A percentile compares a stretch with the other conserved stretches of the same genome.
These are phyloP conservation scores for Ditylenchus dipsaci DNA, from an alignment of 1,140 invertebrate species.

Conservation along the genomic window DNA sequence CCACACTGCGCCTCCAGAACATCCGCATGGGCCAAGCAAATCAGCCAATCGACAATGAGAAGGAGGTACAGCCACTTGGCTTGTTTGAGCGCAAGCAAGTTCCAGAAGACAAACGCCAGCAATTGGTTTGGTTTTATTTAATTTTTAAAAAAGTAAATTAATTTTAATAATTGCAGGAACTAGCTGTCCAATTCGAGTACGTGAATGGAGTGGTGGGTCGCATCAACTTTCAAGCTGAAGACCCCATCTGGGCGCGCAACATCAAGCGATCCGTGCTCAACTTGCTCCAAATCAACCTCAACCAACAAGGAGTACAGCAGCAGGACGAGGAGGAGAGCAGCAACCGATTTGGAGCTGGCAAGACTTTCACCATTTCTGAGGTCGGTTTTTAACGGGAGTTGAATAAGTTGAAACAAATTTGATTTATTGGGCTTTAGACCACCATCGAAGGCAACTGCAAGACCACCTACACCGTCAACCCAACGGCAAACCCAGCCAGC, in stretches of 20 bases:
- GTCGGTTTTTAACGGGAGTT: conserved; percentile 3
- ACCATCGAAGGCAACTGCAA: conserved; percentile 35
- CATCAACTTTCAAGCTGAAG: conserved; percentile 25
- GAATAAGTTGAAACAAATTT: not conserved
- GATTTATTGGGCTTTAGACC: conserved; percentile 5
- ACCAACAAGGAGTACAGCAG: conserved; percentile 15
- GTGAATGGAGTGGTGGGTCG: conserved; percentile 30
- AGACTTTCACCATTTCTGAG: conserved; percentile 31
- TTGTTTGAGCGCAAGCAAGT: conserved; percentile 13
- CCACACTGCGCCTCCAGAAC: conserved; percentile 17
- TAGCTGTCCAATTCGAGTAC: conserved; percentile 27
- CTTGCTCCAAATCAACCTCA: conserved; percentile 33
- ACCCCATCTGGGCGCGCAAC: conserved; percentile 30
- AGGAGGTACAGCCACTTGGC: conserved; percentile 19
- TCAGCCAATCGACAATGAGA: conserved; percentile 7
- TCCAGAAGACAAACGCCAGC: conserved; percentile 17
- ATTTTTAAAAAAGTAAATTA: too few relatives aligned
- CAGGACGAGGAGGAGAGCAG: not conserved
- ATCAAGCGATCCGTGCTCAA: conserved; percentile 34
- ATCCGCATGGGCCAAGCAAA: conserved; percentile 26
- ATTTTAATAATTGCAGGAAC: not conserved
- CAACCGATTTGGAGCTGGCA: conserved; percentile 10
- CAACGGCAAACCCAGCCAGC: conserved; percentile 7
- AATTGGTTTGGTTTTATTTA: conserved; percentile 11
- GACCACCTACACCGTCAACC: conserved; percentile 28